Evolutionary conservation across 2,113 vertebrate genomes (phyloP).

Genomic region (Illadopsis cleaveri): DNA sequence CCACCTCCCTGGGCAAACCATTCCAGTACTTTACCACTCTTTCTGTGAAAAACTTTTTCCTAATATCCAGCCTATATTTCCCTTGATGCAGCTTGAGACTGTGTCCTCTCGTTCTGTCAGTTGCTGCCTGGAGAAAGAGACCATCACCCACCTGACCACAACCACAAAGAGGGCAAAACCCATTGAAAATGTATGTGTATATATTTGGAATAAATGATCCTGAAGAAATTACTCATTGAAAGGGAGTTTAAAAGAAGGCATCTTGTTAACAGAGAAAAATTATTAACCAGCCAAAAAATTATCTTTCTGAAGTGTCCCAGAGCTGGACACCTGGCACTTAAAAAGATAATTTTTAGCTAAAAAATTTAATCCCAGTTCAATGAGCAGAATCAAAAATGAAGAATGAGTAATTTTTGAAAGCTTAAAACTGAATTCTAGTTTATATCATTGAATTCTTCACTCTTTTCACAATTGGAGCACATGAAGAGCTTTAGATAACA

Average conservation of each 20-base stretch:
- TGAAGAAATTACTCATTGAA: not conserved
- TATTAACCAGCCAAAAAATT: not conserved
- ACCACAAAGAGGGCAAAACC: not conserved
- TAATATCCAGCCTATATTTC: too few species aligned
- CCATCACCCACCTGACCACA: too few species aligned
- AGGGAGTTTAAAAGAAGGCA: not conserved
- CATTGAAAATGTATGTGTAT: not conserved
- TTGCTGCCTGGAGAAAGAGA: too few species aligned
- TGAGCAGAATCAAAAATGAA: not conserved
- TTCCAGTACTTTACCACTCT: too few species aligned
- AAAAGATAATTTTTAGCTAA: not conserved
- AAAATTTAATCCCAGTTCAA: not conserved
- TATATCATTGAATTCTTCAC: not conserved
- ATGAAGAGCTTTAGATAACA: not conserved
- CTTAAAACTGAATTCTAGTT: not conserved
- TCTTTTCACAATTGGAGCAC: not conserved
- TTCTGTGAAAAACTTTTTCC: too few species aligned
- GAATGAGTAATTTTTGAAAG: not conserved
- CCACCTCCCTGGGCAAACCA: too few species aligned
- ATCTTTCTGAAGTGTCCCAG: not conserved
- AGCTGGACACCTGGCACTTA: not conserved
- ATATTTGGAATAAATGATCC: not conserved
- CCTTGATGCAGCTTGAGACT: too few species aligned
- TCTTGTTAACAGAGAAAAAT: not conserved
- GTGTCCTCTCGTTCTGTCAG: too few species aligned